Percentiles rank a stretch among this genome's conserved stretches.
Evolutionary conservation across 2,113 vertebrate genomes (phyloP).

Genomic region (Crotalus viridis): DNA sequence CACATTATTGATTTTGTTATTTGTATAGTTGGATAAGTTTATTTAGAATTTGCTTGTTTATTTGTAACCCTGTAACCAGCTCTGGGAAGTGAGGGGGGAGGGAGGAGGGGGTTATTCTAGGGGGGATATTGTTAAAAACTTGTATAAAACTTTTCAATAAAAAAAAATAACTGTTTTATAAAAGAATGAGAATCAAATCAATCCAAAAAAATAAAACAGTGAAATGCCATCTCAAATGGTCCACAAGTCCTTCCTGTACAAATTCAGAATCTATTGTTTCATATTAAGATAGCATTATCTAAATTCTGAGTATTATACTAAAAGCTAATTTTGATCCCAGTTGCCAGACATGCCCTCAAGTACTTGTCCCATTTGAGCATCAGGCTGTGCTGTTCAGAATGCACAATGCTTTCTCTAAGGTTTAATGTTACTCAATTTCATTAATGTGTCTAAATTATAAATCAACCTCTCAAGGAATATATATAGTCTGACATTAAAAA

Average conservation of each 20-base stretch:
- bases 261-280: neutral
- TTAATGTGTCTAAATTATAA: neutral
- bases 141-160: too few relatives aligned
- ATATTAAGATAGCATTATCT: neutral
- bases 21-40: too few relatives aligned
- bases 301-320: neutral
- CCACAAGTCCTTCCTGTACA: neutral
- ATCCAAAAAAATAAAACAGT: constrained; percentile 37
- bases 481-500: neutral
- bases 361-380: neutral
- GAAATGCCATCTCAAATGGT: constrained; percentile 30
- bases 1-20: too few relatives aligned
- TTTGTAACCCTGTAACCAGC: too few relatives aligned
- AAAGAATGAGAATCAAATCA: constrained; percentile 12
- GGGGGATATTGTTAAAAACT: too few relatives aligned
- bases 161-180: neutral
- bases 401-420: neutral
- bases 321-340: neutral
- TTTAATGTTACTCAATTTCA: neutral
- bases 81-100: too few relatives aligned
- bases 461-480: neutral
- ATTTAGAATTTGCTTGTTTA: too few relatives aligned
- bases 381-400: neutral
- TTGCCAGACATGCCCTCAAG: neutral
- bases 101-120: too few relatives aligned